These are phyloP conservation scores for Aradophagus sp. DNA, from an alignment of 1,140 invertebrate species.

Conservation along the genomic window DNA sequence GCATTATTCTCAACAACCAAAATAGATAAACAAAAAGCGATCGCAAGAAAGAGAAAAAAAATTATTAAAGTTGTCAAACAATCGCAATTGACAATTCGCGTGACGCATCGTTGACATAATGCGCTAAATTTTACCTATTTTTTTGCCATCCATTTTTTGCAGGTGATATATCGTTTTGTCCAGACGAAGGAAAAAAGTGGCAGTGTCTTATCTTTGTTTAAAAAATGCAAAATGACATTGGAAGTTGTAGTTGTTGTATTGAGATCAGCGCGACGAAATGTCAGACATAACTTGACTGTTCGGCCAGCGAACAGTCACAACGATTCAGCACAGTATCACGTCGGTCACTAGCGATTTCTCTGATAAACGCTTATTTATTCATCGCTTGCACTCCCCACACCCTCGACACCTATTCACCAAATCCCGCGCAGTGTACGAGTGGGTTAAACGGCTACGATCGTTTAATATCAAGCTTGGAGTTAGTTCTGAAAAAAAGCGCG, in stretches of 20 bases:
- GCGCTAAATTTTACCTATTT: conserved; percentile 38
- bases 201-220: too few species aligned
- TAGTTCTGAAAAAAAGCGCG: too few species aligned
- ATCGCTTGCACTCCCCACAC: conserved; percentile 29
- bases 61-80: too few species aligned
- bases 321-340: conserved; percentile 4
- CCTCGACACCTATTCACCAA: conserved; percentile 9
- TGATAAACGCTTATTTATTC: conserved; percentile 29
- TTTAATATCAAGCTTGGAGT: too few species aligned
- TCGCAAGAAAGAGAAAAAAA: too few species aligned
- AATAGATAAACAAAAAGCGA: too few species aligned
- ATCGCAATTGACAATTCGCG: too few species aligned
- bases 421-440: conserved; percentile 20
- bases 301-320: conserved; percentile 51
- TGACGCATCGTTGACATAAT: too few species aligned
- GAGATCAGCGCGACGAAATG: conserved; percentile 3
- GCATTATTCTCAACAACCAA: too few species aligned
- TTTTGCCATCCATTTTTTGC: conserved; percentile 41
- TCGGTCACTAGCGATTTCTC: conserved; percentile 40
- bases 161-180: not conserved
- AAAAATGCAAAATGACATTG: not conserved
- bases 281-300: conserved; percentile 27
- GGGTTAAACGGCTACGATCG: not conserved
- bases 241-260: not conserved
- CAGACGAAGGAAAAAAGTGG: conserved; percentile 5